Evolutionary conservation across 2,797 vertebrate species (phyloP).

Genomic region (Setipinna tenuifilis): DNA sequence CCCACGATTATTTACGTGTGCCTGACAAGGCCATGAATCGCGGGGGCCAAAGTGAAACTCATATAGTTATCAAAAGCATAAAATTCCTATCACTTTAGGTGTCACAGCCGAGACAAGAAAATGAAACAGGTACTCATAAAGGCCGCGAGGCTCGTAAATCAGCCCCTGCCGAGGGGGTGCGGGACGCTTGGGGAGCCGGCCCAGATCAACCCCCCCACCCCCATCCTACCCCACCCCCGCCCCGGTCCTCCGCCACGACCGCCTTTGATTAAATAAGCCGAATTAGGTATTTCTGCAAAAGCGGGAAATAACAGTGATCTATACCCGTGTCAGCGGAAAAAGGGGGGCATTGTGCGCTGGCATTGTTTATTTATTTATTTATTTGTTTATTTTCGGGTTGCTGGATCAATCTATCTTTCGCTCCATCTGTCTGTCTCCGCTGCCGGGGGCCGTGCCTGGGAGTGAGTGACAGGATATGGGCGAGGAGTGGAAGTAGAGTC

Average conservation of each 20-base stretch:
- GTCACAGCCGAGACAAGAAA: constrained; percentile 74
- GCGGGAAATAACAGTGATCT: constrained; percentile 76
- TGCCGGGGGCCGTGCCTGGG: not conserved
- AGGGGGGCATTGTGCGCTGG: constrained; percentile 59
- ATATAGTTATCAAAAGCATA: constrained; percentile 82
- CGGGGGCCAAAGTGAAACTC: constrained; percentile 74
- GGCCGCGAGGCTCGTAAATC: constrained; percentile 67
- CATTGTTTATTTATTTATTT: constrained; percentile 59
- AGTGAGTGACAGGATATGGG: constrained; percentile 23
- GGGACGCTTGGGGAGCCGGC: constrained; percentile 24
- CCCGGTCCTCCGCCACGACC: constrained; percentile 36
- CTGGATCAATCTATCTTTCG: constrained; percentile 57
- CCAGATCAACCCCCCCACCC: not conserved
- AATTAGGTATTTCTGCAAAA: constrained; percentile 78
- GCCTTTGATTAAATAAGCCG: constrained; percentile 76
- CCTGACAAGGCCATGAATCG: constrained; percentile 73
- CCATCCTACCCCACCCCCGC: not conserved
- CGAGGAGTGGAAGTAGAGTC: constrained; percentile 4
- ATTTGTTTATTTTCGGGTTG: constrained; percentile 56
- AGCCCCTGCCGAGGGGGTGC: constrained; percentile 43
- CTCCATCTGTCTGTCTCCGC: constrained; percentile 17
- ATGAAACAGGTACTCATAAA: constrained; percentile 83
- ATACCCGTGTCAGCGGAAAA: constrained; percentile 64
- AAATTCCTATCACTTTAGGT: constrained; percentile 81
- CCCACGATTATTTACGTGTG: constrained; percentile 69